Conservation (phyloP, 2,113 vertebrate species). For the Larimichthys crocea region DNA sequence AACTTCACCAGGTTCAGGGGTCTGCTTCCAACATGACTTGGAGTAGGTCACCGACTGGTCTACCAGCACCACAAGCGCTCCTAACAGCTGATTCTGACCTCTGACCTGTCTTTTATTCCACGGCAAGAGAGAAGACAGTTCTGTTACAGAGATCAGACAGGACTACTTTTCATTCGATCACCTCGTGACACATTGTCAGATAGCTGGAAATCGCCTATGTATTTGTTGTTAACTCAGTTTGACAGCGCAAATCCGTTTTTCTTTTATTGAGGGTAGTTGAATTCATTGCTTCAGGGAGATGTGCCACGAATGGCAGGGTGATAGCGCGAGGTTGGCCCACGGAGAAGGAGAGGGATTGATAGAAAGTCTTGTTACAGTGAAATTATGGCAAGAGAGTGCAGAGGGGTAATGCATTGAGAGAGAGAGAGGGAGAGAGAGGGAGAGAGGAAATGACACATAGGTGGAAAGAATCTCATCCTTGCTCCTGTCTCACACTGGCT, state of each 20-base stretch:
- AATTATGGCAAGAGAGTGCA: constrained; percentile 42
- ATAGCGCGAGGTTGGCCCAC: constrained; percentile 2
- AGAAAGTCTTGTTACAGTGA: constrained; percentile 36
- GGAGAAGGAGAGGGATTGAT: constrained; percentile 14
- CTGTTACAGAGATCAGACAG: constrained; percentile 13
- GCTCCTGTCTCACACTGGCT: constrained; percentile 51
- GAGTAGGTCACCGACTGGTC: constrained; percentile 8
- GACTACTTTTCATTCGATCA: constrained; percentile 30
- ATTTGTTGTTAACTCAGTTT: constrained; percentile 34
- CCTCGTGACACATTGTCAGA: constrained; percentile 25
- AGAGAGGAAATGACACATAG: constrained; percentile 71
- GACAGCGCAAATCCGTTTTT: constrained; percentile 25
- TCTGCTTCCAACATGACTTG: constrained; percentile 1
- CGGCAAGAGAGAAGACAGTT: constrained; percentile 9
- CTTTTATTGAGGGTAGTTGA: constrained; percentile 23
- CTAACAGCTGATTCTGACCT: constrained; percentile 7
- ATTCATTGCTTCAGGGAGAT: constrained; percentile 36
- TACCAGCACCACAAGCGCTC: neutral
- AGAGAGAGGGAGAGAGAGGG: constrained; percentile 21
- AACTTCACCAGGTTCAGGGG: neutral
- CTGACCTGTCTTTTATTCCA: constrained; percentile 13
- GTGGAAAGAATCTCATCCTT: constrained; percentile 74
- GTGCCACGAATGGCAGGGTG: constrained; percentile 22
- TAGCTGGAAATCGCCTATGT: constrained; percentile 16
- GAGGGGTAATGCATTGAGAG: constrained; percentile 27